Evolutionary conservation across 2,888 invertebrate species (phyloP).

Genomic region (Serripes groenlandicus): DNA sequence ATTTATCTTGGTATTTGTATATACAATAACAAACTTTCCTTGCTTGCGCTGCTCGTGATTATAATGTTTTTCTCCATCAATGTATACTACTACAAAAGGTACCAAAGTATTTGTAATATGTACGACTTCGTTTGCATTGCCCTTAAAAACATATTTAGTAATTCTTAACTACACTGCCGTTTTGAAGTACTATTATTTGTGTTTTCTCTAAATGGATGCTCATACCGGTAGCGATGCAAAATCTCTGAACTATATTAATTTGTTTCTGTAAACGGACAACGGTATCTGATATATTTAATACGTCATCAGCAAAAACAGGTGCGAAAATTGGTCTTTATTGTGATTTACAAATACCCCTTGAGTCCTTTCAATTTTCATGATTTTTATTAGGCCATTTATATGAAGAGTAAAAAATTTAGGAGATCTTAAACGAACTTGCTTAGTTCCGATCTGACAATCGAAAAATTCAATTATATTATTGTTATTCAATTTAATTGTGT

Average conservation of each 20-base stretch:
- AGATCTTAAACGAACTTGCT: no score
- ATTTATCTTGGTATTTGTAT: not conserved
- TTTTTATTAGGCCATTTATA: no score
- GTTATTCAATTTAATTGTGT: no score
- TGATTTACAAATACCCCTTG: not conserved
- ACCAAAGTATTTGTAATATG: not conserved
- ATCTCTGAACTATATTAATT: not conserved
- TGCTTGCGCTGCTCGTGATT: not conserved
- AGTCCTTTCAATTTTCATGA: no score
- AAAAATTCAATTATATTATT: no score
- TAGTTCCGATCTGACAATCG: no score
- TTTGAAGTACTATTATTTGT: not conserved
- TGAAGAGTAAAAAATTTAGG: no score
- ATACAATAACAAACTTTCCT: not conserved
- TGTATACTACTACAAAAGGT: not conserved
- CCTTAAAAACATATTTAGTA: not conserved
- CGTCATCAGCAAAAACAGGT: not conserved
- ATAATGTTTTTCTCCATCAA: not conserved
- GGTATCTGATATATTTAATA: not conserved
- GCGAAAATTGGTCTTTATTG: not conserved
- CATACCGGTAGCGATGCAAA: conserved; percentile 16
- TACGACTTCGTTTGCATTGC: not conserved
- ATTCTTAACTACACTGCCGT: not conserved
- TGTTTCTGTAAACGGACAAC: not conserved
- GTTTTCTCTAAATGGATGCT: not conserved